Conservation (phyloP, 1,140 invertebrate species). For the Dendrolimus punctatus region DNA sequence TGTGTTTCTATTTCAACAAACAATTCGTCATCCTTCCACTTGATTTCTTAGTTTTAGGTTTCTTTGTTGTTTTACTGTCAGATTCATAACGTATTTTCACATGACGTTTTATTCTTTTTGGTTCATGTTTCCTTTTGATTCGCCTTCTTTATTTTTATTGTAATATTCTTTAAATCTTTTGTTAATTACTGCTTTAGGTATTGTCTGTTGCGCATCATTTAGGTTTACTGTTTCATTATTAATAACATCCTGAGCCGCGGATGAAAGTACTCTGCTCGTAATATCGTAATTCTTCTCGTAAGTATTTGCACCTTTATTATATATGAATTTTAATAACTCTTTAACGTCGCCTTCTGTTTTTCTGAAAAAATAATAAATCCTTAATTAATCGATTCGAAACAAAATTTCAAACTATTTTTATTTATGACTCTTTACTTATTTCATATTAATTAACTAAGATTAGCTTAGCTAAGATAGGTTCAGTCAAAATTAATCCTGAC, state of each 20-base stretch:
- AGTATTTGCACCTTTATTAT: too few species aligned
- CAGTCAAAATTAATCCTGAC: too few species aligned
- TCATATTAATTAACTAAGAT: too few species aligned
- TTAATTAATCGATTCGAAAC: too few species aligned
- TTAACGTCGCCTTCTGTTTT: too few species aligned
- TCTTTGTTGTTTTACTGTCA: conserved; percentile 12
- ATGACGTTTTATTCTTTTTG: conserved; percentile 38
- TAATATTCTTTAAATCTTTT: conserved; percentile 27
- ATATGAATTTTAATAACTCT: too few species aligned
- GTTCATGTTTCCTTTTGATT: conserved; percentile 15
- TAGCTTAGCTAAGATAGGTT: too few species aligned
- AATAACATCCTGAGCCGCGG: conserved; percentile 1
- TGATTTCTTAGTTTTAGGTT: conserved; percentile 17
- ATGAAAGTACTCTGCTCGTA: too few species aligned
- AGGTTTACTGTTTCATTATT: conserved; percentile 1
- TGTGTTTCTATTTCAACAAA: conserved; percentile 64
- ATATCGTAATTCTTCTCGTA: too few species aligned
- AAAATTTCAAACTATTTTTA: too few species aligned
- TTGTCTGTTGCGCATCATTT: conserved; percentile 4
- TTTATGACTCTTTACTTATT: too few species aligned
- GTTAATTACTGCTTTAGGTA: conserved; percentile 6
- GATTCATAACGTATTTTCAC: conserved; percentile 34
- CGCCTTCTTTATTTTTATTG: conserved; percentile 23
- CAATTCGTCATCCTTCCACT: conserved; percentile 37
- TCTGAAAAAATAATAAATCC: too few species aligned